These are phyloP conservation scores for Meliscaeva auricollis DNA, from an alignment of 2,888 invertebrate species.

Conservation along the genomic window DNA sequence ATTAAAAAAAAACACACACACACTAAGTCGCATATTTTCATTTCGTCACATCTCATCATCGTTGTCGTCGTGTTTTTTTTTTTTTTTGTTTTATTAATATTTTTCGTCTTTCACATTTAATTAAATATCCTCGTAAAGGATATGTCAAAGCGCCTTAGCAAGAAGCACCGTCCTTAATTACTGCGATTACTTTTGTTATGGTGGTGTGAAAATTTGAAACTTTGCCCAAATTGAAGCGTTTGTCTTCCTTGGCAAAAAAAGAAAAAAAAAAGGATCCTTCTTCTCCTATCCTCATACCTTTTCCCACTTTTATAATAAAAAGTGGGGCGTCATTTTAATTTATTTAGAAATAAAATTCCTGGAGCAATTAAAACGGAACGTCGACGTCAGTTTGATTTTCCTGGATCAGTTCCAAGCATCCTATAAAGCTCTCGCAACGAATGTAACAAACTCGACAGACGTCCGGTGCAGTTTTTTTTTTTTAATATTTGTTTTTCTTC, in stretches of 20 bases:
- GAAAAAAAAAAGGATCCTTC: constrained; percentile 20
- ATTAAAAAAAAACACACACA: constrained; percentile 4
- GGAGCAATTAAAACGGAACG: constrained; percentile 71
- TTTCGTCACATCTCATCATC: constrained; percentile 2
- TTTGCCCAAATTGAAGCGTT: constrained; percentile 58
- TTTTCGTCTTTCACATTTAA: constrained; percentile 69
- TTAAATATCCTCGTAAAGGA: constrained; percentile 63
- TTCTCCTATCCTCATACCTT: neutral
- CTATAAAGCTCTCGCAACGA: neutral
- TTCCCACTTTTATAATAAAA: constrained; percentile 7
- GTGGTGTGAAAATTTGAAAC: constrained; percentile 68
- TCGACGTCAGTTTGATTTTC: constrained; percentile 47
- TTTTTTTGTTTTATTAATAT: constrained; percentile 53
- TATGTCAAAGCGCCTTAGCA: constrained; percentile 65
- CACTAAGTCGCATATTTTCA: neutral
- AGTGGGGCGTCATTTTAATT: constrained; percentile 52
- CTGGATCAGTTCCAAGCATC: constrained; percentile 60
- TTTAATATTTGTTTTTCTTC: constrained; percentile 3
- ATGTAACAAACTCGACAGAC: constrained; percentile 1
- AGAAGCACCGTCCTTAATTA: constrained; percentile 61
- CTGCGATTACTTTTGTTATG: constrained; percentile 71
- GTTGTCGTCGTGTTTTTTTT: neutral
- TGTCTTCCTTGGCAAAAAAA: constrained; percentile 36
- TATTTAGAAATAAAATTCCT: constrained; percentile 71
- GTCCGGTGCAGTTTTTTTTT: constrained; percentile 39